Base-by-base conservation (phyloP, 1,140 invertebrate genomes). In the Zaprionus ornatus region DNA sequence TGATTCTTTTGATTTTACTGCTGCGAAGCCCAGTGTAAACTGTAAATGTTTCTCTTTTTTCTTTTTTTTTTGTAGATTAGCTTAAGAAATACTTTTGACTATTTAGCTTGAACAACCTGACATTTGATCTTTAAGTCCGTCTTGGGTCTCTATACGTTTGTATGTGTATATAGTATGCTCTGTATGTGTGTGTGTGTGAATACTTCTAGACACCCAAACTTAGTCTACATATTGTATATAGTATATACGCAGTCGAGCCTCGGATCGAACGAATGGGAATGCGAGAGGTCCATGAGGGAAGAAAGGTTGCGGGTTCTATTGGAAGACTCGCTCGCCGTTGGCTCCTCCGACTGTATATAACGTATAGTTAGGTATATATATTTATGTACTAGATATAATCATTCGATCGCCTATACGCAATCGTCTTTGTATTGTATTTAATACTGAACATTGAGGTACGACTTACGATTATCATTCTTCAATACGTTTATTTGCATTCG, bases 1-100 rank as follows among this genome's bases (percentile, higher is more conserved):
- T 55, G 32, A 59, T 19, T 42, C 50, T 90, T 91, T 92, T 92
- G 91, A 92, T 92, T 92, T 90, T 91, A 74, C 79, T 92, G 91
- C 88, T 87, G 71, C 79, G 83, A 90, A 92, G 91, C 91, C 91
- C 83, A 86, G 87, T 91, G 80, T 81, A 90, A 90, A 88, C 84
- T 87, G 85, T 87, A 81, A 81, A 80, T 67, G 50, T 77, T 35
- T 66, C 70, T 78, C 35, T 52, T 40, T 50, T 45, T 9, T 32
- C 9, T 29, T 9, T 29, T 29, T 29, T 29, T 2, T 29, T 32
- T 78, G 32, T 75, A 65, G 61, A 65, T 32, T 76, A 71, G 35
- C 72, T 75, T 71, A 75, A 63, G 42, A 59, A 77, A 50, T 74
- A 29, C 40, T 66, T 66, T 79, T 85, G 62, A 80, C 48, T 85